Base-by-base conservation (phyloP, 2,797 vertebrate species). In the Clarias pachynema region DNA sequence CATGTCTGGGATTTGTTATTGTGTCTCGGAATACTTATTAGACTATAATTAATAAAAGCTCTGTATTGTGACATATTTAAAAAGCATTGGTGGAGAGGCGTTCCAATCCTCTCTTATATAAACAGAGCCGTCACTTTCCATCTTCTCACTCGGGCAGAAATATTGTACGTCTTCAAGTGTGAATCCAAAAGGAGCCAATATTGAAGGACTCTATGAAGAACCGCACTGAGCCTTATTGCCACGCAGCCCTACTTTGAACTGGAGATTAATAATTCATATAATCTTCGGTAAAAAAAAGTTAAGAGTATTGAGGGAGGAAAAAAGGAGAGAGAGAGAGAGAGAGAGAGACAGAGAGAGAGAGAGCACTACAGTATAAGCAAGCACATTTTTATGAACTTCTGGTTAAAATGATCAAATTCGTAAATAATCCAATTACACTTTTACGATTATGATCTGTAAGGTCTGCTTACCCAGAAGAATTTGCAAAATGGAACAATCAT, bases 191-290 rank as follows among this genome's bases (percentile, higher is more conserved):
- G 29, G 73, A 79, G 60, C 37, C 24, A 63, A 74, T 59, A 74
- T 22, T 44, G 16, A 72, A 60, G n/a, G 4, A 10, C 31, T 34
- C 31, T n/a, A 34, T 59, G 29, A 57, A 57, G 26, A 57, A 29
- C 26, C 26, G 20, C 12, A 29, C 16, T 34, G 73, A 75, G 49
- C 22, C 65, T 49, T 53, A 34, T 4, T 53, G 10, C 75, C 34
- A 44, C 34, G 65, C 57, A 62, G 84, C 68, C 53, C 59, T 18
- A 74, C 59, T 85, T 49, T 81, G 69, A 81, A 85, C 26, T 74
- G 16, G 26, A 85, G 60, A 34, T 81, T 81, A 81, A 81, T 81
- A 73, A 74, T 73, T 74, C 59, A 81, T 73, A 81, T 34, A 81
- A 37, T 20, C 68, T 73, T 79, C 24, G 20, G 59, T 8, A 40